Conservation (phyloP, 2,113 vertebrate species). For the Platycercus adscitus region DNA sequence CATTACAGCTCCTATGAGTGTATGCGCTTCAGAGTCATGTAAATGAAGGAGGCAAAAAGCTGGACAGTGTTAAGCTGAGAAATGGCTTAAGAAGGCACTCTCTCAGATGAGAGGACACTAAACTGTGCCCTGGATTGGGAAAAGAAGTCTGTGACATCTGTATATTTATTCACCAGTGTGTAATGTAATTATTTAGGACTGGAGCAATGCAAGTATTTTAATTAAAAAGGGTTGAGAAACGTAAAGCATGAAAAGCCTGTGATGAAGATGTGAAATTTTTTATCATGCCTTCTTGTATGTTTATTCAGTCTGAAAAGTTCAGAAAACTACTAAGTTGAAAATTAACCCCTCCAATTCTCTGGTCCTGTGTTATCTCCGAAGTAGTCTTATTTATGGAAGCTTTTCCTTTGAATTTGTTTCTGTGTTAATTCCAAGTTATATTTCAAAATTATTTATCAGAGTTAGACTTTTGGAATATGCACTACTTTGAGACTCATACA, state of each 20-base stretch:
- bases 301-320: conserved; percentile 36
- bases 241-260: background rate
- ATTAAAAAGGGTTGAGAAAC: background rate
- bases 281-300: background rate
- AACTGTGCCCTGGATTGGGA: background rate
- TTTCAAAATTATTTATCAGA: conserved; percentile 43
- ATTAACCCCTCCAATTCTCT: background rate
- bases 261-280: conserved; percentile 31
- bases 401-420: conserved; percentile 27
- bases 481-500: background rate
- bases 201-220: background rate
- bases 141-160: background rate
- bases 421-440: conserved; percentile 17
- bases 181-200: background rate
- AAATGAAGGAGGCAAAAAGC: background rate
- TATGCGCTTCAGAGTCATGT: background rate
- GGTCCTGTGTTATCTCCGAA: conserved; percentile 1
- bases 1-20: background rate
- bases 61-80: background rate
- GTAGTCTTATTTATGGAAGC: conserved; percentile 17
- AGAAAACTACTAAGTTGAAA: background rate
- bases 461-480: background rate
- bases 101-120: background rate
- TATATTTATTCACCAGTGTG: background rate
- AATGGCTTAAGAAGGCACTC: background rate